A percentile compares a stretch with the other conserved stretches of the same genome.
These are phyloP conservation scores for Anomalospiza imberbis DNA, from an alignment of 2,797 vertebrate species.

Conservation along the genomic window DNA sequence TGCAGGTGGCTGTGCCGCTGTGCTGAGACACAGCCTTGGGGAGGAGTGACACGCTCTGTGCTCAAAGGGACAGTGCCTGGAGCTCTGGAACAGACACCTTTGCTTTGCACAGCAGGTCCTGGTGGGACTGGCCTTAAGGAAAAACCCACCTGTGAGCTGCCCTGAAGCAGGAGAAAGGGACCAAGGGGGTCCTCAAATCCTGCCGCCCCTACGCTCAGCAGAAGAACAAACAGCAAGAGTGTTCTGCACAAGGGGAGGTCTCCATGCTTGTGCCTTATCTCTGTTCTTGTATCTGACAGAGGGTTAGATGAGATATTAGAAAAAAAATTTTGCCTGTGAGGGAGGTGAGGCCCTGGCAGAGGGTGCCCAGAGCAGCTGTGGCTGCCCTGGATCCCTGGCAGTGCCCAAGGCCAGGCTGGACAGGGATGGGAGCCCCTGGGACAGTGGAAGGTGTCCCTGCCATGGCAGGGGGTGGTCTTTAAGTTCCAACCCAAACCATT, in stretches of 20 bases:
- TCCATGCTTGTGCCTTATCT: accelerated
- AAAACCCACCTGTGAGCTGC: background rate
- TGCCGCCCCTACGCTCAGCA: accelerated
- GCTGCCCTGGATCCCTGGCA: background rate
- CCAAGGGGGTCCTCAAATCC: background rate
- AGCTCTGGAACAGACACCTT: background rate
- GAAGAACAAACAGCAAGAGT: background rate
- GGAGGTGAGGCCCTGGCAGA: accelerated
- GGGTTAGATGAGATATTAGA: background rate
- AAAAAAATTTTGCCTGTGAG: accelerated
- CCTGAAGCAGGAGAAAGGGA: background rate
- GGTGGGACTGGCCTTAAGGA: background rate
- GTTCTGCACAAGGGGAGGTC: background rate
- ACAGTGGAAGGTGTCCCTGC: accelerated
- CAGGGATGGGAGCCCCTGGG: background rate
- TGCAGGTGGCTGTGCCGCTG: background rate
- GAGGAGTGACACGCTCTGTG: background rate
- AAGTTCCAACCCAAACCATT: background rate
- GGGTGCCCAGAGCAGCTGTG: background rate
- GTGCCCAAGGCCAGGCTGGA: accelerated
- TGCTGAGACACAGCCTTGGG: background rate
- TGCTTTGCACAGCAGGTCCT: background rate
- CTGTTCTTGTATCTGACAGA: background rate
- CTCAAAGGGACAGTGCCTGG: background rate
- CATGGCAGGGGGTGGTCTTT: accelerated